Base-by-base conservation (phyloP, 2,113 vertebrate genomes). In the Prunella himalayana region DNA sequence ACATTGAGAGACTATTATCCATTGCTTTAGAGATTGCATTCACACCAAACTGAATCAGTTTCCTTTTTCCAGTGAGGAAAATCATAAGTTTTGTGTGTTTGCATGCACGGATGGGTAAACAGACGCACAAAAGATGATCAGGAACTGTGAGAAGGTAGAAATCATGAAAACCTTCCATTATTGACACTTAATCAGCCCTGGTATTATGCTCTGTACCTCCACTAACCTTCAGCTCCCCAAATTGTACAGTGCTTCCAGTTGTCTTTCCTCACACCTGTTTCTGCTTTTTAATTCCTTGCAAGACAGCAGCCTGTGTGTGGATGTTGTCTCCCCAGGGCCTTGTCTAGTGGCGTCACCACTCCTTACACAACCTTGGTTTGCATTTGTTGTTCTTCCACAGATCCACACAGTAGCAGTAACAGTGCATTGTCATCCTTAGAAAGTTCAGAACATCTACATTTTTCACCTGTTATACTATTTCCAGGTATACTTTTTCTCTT, bases 291-390 rank as follows among this genome's bases (percentile, higher is more conserved):
- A 60, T 47, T 80, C 12, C 24, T 41, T 47, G 21, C 51, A 54
- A 59, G 15, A 25, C 15, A 54, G 41, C 37, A 76, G 35, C 11
- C 49, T 50, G 49, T 50, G 39, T 53, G 23, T 59, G 35, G 25
- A n/a, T 63, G 14, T 39, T 76, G 13, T 19, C 12, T 83, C 16
- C 21, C 23, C 30, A 63, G 23, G 56, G 18, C 28, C 27, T 86
- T 3, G 0, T 65, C 21, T 57, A 1, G 0, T 8, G 11, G 8
- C 11, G 39, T 57, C 7, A 2, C n/a, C 25, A 13, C 16, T 83
- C 7, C 41, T 56, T 64, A 9, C 8, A 65, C 18, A 39, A 3
- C 33, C 19, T 81, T 0, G 0, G 33, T 23, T 49, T 35, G 23
- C 13, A 15, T 69, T 78, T 73, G 12, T 8, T 73, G 18, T 44